Conservation (phyloP, 2,797 vertebrate species). For the Alauda arvensis region DNA sequence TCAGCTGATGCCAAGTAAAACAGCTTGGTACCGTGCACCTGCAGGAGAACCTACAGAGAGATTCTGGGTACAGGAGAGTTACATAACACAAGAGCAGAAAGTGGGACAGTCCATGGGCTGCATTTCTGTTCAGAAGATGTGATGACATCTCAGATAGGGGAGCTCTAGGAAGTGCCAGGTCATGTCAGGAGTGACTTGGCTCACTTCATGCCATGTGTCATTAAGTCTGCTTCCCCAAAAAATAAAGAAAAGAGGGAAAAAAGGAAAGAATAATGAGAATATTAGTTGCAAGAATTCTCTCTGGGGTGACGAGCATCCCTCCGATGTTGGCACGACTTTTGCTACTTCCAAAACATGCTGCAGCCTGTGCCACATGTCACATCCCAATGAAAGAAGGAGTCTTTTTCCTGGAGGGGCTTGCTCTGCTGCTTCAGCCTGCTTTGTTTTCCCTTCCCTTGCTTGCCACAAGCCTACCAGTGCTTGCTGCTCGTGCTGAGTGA, state of each 20-base stretch:
- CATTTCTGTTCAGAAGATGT: not conserved
- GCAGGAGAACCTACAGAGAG: not conserved
- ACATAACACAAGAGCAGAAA: not conserved
- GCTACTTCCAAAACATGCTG: slow-evolving; percentile 9
- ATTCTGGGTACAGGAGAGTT: not conserved
- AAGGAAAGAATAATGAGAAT: not conserved
- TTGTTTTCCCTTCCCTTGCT: not conserved
- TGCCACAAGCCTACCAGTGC: fast-evolving
- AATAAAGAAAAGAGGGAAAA: not conserved
- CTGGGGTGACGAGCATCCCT: not conserved
- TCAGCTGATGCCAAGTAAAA: not conserved
- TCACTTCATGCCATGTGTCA: not conserved
- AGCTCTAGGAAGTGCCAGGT: not conserved
- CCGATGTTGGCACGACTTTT: slow-evolving; percentile 16
- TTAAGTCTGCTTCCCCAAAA: not conserved
- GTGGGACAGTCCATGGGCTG: not conserved
- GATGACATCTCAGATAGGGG: not conserved
- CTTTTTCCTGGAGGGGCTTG: not conserved
- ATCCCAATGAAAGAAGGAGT: not conserved
- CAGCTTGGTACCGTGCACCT: fast-evolving
- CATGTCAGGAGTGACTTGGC: not conserved
- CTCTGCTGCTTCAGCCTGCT: not conserved
- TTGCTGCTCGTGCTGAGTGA: not conserved
- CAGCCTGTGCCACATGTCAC: not conserved
- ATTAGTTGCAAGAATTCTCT: not conserved